phyloP scores from a whole-genome alignment of 2,888 invertebrate genomes.

The Disparrhopalites patrizii region DNA sequence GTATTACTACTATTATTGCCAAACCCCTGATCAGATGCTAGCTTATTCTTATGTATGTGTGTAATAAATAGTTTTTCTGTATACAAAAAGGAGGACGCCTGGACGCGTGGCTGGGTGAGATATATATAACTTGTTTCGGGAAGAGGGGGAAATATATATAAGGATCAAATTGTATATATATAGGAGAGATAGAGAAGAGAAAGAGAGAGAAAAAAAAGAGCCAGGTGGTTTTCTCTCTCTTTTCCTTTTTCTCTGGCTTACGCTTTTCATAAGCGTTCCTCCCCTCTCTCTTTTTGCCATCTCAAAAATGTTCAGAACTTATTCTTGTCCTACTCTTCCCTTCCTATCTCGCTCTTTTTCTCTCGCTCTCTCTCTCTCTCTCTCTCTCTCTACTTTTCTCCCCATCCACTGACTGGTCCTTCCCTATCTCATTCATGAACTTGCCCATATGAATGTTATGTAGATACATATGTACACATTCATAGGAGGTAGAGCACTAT shows the following conservation, averaged over 20 bases:
- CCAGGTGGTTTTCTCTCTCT: slow-evolving; percentile 29
- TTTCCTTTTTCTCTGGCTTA: slow-evolving; percentile 22
- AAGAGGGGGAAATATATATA: too few species aligned
- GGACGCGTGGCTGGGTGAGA: slow-evolving; percentile 23
- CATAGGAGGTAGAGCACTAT: too few species aligned
- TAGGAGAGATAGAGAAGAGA: background rate
- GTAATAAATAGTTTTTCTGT: slow-evolving; percentile 11
- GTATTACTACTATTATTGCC: too few species aligned
- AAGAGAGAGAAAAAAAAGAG: slow-evolving; percentile 5
- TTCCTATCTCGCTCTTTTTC: background rate
- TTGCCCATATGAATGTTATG: background rate
- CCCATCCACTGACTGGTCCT: too few species aligned
- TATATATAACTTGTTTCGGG: too few species aligned
- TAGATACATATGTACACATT: background rate
- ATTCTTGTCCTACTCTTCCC: slow-evolving; percentile 3
- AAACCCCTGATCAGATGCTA: background rate
- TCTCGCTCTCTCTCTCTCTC: too few species aligned
- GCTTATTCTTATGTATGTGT: background rate
- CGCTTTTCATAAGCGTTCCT: slow-evolving; percentile 17
- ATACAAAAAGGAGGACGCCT: slow-evolving; percentile 12
- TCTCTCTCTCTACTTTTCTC: too few species aligned
- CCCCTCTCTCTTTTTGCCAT: slow-evolving; percentile 26
- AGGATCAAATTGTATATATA: too few species aligned
- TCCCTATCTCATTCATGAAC: too few species aligned
- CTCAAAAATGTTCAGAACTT: slow-evolving; percentile 14